Percentiles rank a stretch among this genome's conserved stretches.
Evolutionary conservation across 2,888 invertebrate genomes (phyloP).

Genomic region (Philonicus albiceps): DNA sequence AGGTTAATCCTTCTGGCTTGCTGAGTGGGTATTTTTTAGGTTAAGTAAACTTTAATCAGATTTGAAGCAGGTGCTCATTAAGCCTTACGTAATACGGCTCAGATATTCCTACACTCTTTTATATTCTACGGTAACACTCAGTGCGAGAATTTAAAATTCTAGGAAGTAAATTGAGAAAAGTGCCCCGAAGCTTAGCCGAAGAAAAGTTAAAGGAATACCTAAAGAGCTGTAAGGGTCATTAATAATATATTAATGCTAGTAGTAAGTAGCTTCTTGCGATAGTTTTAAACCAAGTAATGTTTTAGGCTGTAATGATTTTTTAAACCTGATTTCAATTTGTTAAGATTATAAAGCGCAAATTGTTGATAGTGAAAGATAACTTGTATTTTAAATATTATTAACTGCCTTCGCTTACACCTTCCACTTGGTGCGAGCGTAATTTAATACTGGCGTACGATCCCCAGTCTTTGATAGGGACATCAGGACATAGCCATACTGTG

Average conservation of each 20-base stretch:
- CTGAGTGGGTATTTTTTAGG: not conserved
- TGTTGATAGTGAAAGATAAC: not conserved
- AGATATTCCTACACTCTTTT: not conserved
- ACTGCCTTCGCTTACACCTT: too few species aligned
- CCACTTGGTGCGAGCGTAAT: too few species aligned
- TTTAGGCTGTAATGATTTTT: not conserved
- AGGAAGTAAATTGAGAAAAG: not conserved
- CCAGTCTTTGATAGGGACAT: too few species aligned
- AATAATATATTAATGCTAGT: not conserved
- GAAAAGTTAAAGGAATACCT: not conserved
- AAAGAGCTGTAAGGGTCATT: not conserved
- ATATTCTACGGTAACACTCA: not conserved
- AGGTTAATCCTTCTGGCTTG: not conserved
- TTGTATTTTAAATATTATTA: not conserved
- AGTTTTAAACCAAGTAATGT: not conserved
- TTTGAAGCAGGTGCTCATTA: not conserved
- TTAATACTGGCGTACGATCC: too few species aligned
- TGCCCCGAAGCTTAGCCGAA: not conserved
- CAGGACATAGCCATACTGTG: too few species aligned
- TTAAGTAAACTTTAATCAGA: not conserved
- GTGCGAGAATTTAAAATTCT: not conserved
- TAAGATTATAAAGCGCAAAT: not conserved
- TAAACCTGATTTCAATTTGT: not conserved
- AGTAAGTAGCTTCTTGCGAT: not conserved
- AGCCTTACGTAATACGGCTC: not conserved